These are phyloP conservation scores for Danio jaintianensis DNA, from an alignment of 2,797 vertebrate genomes.

Conservation along the genomic window DNA sequence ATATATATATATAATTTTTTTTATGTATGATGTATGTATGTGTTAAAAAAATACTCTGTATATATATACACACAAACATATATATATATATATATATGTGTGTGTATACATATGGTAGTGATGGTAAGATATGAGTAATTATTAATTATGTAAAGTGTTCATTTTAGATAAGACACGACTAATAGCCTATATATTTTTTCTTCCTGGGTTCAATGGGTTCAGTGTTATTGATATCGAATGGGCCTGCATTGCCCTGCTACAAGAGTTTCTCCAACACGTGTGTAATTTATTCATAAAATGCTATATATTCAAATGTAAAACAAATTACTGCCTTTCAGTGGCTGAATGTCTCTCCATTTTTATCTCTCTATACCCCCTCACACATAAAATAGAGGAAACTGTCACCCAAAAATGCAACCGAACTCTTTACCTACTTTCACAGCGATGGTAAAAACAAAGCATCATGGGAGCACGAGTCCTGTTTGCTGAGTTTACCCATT, in stretches of 20 bases:
- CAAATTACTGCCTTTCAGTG: background rate
- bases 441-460: constrained; percentile 45
- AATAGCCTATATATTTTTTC: background rate
- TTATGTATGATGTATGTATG: too few species aligned
- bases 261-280: background rate
- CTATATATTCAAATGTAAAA: background rate
- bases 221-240: constrained; percentile 26
- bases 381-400: constrained; percentile 27
- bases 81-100: too few species aligned
- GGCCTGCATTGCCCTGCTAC: constrained; percentile 8
- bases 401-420: constrained; percentile 53
- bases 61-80: too few species aligned
- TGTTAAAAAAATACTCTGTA: too few species aligned
- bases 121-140: background rate
- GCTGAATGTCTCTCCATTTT: background rate
- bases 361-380: background rate
- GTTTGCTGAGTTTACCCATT: background rate
- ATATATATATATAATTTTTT: too few species aligned
- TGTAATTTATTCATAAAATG: constrained; percentile 3
- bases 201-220: constrained; percentile 25
- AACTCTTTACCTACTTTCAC: constrained; percentile 57
- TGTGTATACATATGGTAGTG: background rate
- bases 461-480: constrained; percentile 68
- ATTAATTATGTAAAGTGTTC: background rate
- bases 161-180: constrained; percentile 12